Evolutionary conservation across 2,113 vertebrate species (phyloP).

Genomic region (Nothobranchius furzeri): DNA sequence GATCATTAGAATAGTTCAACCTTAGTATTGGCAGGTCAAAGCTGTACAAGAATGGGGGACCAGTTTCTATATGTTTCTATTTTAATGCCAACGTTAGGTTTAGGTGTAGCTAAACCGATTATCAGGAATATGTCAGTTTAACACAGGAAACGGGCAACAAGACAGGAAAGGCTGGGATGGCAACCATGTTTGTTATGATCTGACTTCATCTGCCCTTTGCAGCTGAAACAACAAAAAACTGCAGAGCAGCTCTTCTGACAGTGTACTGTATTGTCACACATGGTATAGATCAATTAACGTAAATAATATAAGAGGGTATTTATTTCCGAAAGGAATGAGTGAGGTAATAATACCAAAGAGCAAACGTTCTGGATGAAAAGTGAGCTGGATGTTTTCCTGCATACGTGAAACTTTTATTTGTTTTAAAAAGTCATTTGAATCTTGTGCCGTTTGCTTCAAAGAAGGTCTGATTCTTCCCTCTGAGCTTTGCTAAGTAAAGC

Average conservation of each 20-base stretch:
- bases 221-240: slow-evolving; percentile 61
- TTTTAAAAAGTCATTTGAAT: slow-evolving; percentile 45
- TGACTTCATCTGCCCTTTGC: slow-evolving; percentile 66
- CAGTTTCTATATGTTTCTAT: no score
- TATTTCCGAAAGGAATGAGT: neutral
- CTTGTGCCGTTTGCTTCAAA: slow-evolving; percentile 40
- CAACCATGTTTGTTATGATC: slow-evolving; percentile 69
- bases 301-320: neutral
- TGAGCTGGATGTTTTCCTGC: neutral
- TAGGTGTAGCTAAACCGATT: slow-evolving; percentile 19
- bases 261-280: neutral
- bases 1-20: no score
- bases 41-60: no score
- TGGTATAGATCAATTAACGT: neutral
- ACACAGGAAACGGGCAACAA: slow-evolving; percentile 70
- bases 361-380: neutral
- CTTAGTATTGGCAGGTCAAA: no score
- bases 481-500: slow-evolving; percentile 17
- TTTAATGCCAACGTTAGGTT: neutral
- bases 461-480: slow-evolving; percentile 50
- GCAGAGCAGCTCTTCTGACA: slow-evolving; percentile 14
- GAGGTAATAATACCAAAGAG: neutral
- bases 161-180: slow-evolving; percentile 68
- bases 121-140: slow-evolving; percentile 74
- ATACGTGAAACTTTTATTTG: slow-evolving; percentile 28